Base-by-base conservation (phyloP, 2,888 invertebrate genomes). In the Polyommatus icarus region DNA sequence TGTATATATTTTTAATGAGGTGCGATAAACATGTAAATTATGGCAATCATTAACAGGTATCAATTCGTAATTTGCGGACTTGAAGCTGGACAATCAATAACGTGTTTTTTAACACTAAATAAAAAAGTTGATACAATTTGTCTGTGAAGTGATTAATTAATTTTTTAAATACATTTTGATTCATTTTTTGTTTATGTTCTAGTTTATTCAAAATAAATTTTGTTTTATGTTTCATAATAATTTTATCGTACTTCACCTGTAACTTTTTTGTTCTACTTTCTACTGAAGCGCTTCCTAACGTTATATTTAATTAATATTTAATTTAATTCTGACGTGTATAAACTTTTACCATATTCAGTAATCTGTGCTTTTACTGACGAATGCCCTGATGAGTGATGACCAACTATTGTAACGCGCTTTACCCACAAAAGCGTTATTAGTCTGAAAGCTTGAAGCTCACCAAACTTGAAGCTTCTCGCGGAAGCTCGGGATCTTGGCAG, bases 401-500 rank as follows among this genome's bases (percentile, higher is more conserved):
- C 50, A 50, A 50, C 50, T 15, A 50, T 50, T 50, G 15, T 50
- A 50, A 54, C 54, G 54, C 5, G 18, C 18, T 54, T 54, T 5
- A 18, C 18, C 54, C 3, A 54, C 54, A 54, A 46, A 46, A 54
- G 18, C 18, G 18, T 54, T 4, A 54, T 18, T 54, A 54, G 18
- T 54, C 18, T 18, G 3, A 18, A 18, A 54, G 54, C 54, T 18
- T 5, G 12, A 61, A 67, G 15, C 29, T 67, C 29, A 67, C 29
- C 12, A 32, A 67, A 67, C 67, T 67, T 36, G 40, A 76, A 76
- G 57, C 76, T 32, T 76, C 61, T 61, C 67, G 67, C 67, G 67
- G 67, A 67, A 67, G 67, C 67, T 29, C 6, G 67, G 67, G 67
- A 15, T 90, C 86, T 84, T 83, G 79, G 84, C 84, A 84, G 83